Base-by-base conservation (phyloP, 2,888 invertebrate genomes). In the Bhutanitis thaidina region DNA sequence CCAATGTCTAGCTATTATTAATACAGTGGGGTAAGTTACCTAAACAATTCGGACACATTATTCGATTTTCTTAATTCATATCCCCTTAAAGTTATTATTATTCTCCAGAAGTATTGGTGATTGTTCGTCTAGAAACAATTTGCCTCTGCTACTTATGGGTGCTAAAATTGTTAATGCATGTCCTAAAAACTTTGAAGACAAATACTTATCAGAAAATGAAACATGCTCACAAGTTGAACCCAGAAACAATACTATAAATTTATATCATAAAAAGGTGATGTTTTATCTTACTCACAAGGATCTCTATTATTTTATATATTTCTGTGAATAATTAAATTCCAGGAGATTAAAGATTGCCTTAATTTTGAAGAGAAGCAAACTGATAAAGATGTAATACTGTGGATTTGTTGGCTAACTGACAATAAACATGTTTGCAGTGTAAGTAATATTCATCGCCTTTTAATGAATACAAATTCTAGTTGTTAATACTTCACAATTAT, bases 351-450 rank as follows among this genome's bases (percentile, higher is more conserved):
- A 30, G 30, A 34, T 34, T 5, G 10, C 12, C 0, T 12, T 12
- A 13, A 12, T 7, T 34, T 34, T 7, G 15, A 5, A 15, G n/a
- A n/a, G 8, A 30, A 16, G 12, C 48, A 54, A 9, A 14, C 60
- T 1, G 55, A 60, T 25, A 67, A 69, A 47, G 41, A 60, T n/a
- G 36, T 71, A 13, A 37, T 74, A 13, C 14, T 74, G 13, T 74
- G 74, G 74, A 57, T 71, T 12, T 73, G 67, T 55, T 65, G 60
- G 55, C 51, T 67, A 38, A 60, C 63, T 15, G 59, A 67, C 0
- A 40, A 30, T 30, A 57, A 56, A 38, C 54, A 54, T 37, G 56
- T 60, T 10, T 72, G 62, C 36, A 65, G 57, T 47, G 66, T 67
- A 52, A 58, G 60, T 43, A 34, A 13, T 20, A 30, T 35, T 32